A percentile compares a stretch with the other conserved stretches of the same genome.
Evolutionary conservation across 2,113 vertebrate genomes (phyloP).

Genomic region (Rhinogobius similis): DNA sequence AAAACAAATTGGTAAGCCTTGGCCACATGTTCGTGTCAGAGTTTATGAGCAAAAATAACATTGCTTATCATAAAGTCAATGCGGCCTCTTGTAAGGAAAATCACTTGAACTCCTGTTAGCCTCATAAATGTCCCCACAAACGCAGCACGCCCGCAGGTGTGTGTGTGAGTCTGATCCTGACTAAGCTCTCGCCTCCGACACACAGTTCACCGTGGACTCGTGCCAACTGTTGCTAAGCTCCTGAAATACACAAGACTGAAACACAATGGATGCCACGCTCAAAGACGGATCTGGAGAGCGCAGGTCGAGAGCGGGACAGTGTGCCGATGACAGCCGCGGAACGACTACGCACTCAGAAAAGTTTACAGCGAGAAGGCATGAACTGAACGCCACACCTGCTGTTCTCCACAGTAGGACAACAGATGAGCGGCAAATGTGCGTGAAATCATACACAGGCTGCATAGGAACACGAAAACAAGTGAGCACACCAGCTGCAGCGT

Average conservation of each 20-base stretch:
- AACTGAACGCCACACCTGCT: constrained; percentile 48
- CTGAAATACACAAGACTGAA: constrained; percentile 62
- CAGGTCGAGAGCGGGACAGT: constrained; percentile 25
- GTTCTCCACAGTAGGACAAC: constrained; percentile 31
- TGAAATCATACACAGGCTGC: neutral
- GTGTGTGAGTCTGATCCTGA: constrained; percentile 30
- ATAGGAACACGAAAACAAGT: constrained; percentile 1
- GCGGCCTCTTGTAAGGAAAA: neutral
- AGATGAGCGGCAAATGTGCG: constrained; percentile 30
- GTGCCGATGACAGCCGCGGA: neutral
- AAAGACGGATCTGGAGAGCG: constrained; percentile 32
- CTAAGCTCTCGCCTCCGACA: constrained; percentile 45
- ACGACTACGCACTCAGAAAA: constrained; percentile 43
- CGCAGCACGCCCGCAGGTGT: constrained; percentile 11
- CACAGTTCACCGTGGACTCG: constrained; percentile 46
- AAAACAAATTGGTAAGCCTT: neutral
- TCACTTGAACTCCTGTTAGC: neutral
- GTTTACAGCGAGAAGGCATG: constrained; percentile 24
- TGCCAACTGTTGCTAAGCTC: constrained; percentile 71
- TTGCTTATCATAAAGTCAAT: neutral
- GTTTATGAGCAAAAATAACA: neutral
- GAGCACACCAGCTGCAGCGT: constrained; percentile 37
- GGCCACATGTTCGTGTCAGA: neutral
- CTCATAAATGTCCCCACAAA: constrained; percentile 6
- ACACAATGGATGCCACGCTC: constrained; percentile 57